Percentiles rank a stretch among this genome's conserved stretches.
phyloP scores from a whole-genome alignment of 2,888 invertebrate species.

The Cheilosia urbana region DNA sequence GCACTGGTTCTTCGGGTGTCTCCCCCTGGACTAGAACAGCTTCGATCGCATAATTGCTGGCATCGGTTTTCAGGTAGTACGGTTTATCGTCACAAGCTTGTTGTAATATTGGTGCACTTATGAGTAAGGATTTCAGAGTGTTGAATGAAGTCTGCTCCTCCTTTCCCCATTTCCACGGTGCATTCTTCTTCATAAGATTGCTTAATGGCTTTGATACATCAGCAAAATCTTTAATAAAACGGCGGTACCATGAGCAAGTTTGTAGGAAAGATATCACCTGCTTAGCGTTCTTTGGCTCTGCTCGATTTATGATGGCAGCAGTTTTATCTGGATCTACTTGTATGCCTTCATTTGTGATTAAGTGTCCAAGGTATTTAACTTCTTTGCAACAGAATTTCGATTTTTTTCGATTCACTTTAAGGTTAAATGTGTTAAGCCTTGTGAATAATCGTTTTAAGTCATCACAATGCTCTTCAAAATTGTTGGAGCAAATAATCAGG shows the following conservation, averaged over 20 bases:
- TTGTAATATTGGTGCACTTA: conserved; percentile 7
- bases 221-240: conserved; percentile 63
- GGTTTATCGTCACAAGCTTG: conserved; percentile 37
- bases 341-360: conserved; percentile 19
- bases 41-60: conserved; percentile 22
- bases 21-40: conserved; percentile 74
- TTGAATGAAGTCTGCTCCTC: conserved; percentile 9
- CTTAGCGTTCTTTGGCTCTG: conserved; percentile 72
- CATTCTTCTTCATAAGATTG: conserved; percentile 59
- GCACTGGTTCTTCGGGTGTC: conserved; percentile 71
- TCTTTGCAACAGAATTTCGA: conserved; percentile 62
- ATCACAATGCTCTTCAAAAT: conserved; percentile 71
- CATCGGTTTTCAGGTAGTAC: conserved; percentile 23
- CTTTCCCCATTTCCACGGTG: too few relatives aligned
- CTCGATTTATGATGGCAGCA: conserved; percentile 66
- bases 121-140: conserved; percentile 10
- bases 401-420: conserved; percentile 75
- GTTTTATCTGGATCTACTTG: conserved; percentile 66
- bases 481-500: conserved; percentile 75
- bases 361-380: conserved; percentile 34
- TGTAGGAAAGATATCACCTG: conserved; percentile 72
- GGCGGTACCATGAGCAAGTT: conserved; percentile 55
- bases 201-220: conserved; percentile 78
- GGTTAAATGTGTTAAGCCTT: background rate
- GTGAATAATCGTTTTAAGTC: conserved; percentile 49